These are phyloP conservation scores for Metalampra italica DNA, from an alignment of 2,888 invertebrate genomes.

Conservation along the genomic window DNA sequence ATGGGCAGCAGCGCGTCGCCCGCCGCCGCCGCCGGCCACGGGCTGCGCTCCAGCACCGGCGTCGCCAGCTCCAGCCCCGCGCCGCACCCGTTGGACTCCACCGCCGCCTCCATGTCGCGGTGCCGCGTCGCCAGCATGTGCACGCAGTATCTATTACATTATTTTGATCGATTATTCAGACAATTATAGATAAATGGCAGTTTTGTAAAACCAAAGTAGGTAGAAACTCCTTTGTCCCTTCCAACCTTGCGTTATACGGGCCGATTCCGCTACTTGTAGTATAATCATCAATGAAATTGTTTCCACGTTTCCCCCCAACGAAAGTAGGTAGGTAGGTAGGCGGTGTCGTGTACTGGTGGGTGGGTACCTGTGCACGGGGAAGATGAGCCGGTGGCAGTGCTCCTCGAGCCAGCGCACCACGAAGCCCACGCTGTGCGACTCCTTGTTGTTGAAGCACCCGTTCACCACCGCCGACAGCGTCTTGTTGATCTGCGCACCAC, in stretches of 20 bases:
- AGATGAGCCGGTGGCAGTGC: constrained; percentile 86
- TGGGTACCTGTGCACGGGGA: constrained; percentile 87
- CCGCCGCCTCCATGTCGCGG: constrained; percentile 64
- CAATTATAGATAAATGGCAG: too few species aligned
- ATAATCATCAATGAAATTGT: too few species aligned
- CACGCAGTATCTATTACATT: constrained; percentile 70
- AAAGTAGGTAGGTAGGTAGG: too few species aligned
- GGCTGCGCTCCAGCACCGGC: constrained; percentile 79
- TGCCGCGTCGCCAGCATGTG: constrained; percentile 76
- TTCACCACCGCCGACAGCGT: constrained; percentile 85
- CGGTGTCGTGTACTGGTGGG: too few species aligned
- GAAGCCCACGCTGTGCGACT: constrained; percentile 84
- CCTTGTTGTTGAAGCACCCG: constrained; percentile 90
- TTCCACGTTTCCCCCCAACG: too few species aligned
- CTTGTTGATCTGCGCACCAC: constrained; percentile 76
- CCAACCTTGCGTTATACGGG: too few species aligned
- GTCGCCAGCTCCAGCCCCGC: constrained; percentile 85
- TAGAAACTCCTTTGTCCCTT: too few species aligned
- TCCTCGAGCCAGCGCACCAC: constrained; percentile 90
- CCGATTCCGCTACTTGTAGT: too few species aligned
- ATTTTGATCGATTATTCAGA: too few species aligned
- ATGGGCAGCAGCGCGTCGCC: constrained; percentile 80
- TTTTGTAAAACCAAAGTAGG: too few species aligned
- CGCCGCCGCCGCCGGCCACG: constrained; percentile 44
- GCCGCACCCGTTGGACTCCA: constrained; percentile 27